Conservation (phyloP, 1,140 invertebrate genomes). For the Euborellia annulipes region DNA sequence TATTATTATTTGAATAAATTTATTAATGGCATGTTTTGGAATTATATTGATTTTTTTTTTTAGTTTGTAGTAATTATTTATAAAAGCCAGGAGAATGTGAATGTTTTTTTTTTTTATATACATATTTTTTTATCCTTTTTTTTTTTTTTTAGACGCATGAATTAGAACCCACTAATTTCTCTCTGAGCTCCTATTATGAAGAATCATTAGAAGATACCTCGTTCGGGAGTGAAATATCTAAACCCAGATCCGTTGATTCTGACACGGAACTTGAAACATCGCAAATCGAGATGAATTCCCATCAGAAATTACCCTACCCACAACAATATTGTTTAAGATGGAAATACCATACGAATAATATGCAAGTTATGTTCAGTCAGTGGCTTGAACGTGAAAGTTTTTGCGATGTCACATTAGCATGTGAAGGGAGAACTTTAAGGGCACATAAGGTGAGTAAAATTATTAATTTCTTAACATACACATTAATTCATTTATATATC, state of each 20-base stretch:
- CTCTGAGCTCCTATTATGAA: neutral
- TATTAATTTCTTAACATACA: no score
- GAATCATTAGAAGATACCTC: neutral
- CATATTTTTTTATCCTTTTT: no score
- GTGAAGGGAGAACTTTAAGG: slow-evolving; percentile 71
- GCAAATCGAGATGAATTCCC: slow-evolving; percentile 5
- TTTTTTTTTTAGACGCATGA: no score
- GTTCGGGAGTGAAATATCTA: neutral
- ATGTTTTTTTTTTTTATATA: no score
- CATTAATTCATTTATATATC: no score
- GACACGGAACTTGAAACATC: neutral
- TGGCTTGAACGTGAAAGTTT: slow-evolving; percentile 72
- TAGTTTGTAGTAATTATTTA: no score
- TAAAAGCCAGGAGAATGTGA: no score
- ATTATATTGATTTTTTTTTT: no score
- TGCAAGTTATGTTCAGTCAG: slow-evolving; percentile 74
- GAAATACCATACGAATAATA: slow-evolving; percentile 81
- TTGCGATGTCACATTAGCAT: slow-evolving; percentile 79
- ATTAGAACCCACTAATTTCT: no score
- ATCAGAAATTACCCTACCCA: slow-evolving; percentile 44
- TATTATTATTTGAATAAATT: no score
- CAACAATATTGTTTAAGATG: slow-evolving; percentile 81
- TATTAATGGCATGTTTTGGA: no score
- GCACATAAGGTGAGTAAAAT: slow-evolving; percentile 59
- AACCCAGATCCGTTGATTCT: neutral